Base-by-base conservation (phyloP, 1,140 invertebrate species). In the Drosophila busckii region DNA sequence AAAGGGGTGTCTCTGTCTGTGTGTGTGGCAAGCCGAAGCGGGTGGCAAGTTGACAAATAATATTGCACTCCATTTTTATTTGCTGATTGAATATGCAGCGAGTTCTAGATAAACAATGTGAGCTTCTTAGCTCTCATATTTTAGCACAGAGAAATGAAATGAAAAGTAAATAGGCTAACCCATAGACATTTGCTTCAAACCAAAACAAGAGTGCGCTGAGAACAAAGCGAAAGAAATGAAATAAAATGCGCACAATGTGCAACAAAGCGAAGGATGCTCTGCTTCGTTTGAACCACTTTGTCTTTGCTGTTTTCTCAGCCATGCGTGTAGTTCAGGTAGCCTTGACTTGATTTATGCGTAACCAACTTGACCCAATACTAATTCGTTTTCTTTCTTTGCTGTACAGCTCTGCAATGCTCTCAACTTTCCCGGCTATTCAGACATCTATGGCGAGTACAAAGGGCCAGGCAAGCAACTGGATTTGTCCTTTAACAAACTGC, bases 401-500 rank as follows among this genome's bases (percentile, higher is more conserved):
- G 9, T 35, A 31, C 40, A 83, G 75, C 54, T 83, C 70, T 56
- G 70, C 35, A 75, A 83, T 32, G 76, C 61, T 37, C 70, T 82
- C 49, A 68, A 84, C 41, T 84, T 61, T 44, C 73, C 80, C 2
- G 42, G 44, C 28, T 84, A 84, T 41, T 50, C 80, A 45, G 80
- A 83, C 49, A 70, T 84, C 15, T 85, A 84, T 45, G 61, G 75
- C 31, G 66, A 64, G 20, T 49, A 58, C 64, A 78, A 61, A 32
- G 55, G 29, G 15, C 2, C 35, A 5, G 40, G 53, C 46, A 53
- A 42, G 12, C 65, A 64, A 45, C 52, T 66, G 10, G 56, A 82
- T 34, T 40, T 60, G 60, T 42, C 70, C 59, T 68, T 73, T 20
- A 59, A 49, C 16, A 84, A 70, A 32, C 45, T 70, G 32, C 56